Evolutionary conservation across 2,888 invertebrate genomes (phyloP), one percentile per base, ranked within the genome.

Genomic region (Zhuqinia jingwanae): DNA sequence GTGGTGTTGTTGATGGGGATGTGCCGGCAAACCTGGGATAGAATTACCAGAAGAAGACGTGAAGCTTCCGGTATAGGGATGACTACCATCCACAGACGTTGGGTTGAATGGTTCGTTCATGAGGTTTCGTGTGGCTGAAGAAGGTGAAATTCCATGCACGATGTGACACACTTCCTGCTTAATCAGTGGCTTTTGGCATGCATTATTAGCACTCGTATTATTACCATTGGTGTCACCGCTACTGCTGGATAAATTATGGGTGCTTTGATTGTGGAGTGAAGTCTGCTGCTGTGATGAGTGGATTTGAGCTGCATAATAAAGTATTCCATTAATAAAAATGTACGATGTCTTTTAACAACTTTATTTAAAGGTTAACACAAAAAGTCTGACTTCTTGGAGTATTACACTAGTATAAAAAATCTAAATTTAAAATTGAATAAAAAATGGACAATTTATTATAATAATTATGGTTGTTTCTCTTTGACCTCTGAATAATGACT

Each of bases 151-250:
- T 87, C 87, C 87, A 87, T 87, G 87, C 87, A 87, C 87, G 83
- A 78, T 77, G 73, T 87, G 87, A 87, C 82, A 87, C 82, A 87
- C 83, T 87, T 87, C 87, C 87, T 87, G 87, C 82, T 83, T 87
- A 83, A 87, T 87, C 87, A 87, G 78, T 73, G 77, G 78, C 79
- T 87, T 87, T 36, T 76, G 79, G 63, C 58, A 76, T 76, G 30
- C 63, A 76, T 63, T 83, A 73, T 58, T 70, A 27, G 50, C 47
- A 60, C 36, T 68, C 20, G 36, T 82, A 36, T 45, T 82, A 77
- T 30, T 86, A 42, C 60, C 27, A 58, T 22, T 68, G n/a, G 50
- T 30, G 30, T 68, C 76, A 50, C 60, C 65, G 42, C 27, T 47
- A 45, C 47, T 63, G 27, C 56, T 68, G 42, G 68, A 63, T 58